Percentiles rank a stretch among this genome's conserved stretches.
phyloP scores from a whole-genome alignment of 1,140 invertebrate genomes.

The Zaprionus taronus region DNA sequence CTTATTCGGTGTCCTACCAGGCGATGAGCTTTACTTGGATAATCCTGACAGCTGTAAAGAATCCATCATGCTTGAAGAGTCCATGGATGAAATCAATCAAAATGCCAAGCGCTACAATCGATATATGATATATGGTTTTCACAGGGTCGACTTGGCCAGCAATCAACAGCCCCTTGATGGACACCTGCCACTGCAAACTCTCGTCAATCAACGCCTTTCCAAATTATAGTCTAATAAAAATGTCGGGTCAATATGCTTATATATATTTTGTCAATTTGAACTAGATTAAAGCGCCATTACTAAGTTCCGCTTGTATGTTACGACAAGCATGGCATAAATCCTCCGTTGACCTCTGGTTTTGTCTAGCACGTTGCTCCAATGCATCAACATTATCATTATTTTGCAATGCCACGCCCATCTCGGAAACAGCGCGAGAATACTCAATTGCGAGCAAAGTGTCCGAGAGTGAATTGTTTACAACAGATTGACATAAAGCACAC shows the following conservation, averaged over 20 bases:
- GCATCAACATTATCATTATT: conserved; percentile 12
- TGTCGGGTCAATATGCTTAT: neutral
- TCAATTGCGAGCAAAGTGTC: conserved; percentile 77
- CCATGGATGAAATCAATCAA: conserved; percentile 45
- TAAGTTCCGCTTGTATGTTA: conserved; percentile 62
- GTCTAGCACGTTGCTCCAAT: conserved; percentile 38
- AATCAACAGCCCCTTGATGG: conserved; percentile 63
- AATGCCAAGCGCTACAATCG: conserved; percentile 67
- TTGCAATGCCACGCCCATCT: conserved; percentile 49
- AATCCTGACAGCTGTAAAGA: conserved; percentile 53
- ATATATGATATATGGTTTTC: conserved; percentile 62
- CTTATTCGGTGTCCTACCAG: conserved; percentile 79
- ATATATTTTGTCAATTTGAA: neutral
- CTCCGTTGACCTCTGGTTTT: conserved; percentile 17
- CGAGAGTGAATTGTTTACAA: conserved; percentile 55
- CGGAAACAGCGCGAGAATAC: conserved; percentile 75
- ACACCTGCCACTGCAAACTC: conserved; percentile 47
- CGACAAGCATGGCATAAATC: conserved; percentile 70
- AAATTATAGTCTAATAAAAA: conserved; percentile 45
- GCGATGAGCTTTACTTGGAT: conserved; percentile 81
- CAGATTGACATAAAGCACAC: conserved; percentile 66
- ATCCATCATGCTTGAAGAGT: conserved; percentile 34
- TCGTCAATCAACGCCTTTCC: conserved; percentile 39
- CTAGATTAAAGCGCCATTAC: conserved; percentile 25
- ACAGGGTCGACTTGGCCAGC: conserved; percentile 52